phyloP scores from a whole-genome alignment of 2,888 invertebrate species.

The Odontocerum albicorne region DNA sequence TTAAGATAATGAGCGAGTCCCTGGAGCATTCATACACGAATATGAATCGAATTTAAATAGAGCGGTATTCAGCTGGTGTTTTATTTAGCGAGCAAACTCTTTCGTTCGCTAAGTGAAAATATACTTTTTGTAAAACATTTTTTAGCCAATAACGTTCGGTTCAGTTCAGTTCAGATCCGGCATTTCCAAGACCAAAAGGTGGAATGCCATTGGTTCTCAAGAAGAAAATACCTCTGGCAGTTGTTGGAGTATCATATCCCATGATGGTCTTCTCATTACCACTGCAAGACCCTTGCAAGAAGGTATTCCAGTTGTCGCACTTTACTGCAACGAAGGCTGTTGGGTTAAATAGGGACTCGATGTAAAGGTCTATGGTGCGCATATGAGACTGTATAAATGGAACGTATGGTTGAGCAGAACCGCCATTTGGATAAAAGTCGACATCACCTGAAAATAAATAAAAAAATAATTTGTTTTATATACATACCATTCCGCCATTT shows the following conservation, averaged over 20 bases:
- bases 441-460: too few species aligned
- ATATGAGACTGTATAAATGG: conserved; percentile 36
- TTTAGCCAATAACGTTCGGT: too few species aligned
- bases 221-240: conserved; percentile 16
- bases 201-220: conserved; percentile 19
- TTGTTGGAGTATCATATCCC: conserved; percentile 12
- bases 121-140: too few species aligned
- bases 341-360: conserved; percentile 18
- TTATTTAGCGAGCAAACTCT: too few species aligned
- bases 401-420: conserved; percentile 52
- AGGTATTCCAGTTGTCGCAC: conserved; percentile 15
- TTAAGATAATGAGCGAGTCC: too few species aligned
- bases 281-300: conserved; percentile 4
- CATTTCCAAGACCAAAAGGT: conserved; percentile 17
- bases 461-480: too few species aligned
- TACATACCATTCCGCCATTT: too few species aligned
- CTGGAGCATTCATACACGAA: too few species aligned
- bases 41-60: too few species aligned
- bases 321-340: conserved; percentile 21
- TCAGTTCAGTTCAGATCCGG: conserved; percentile 13
- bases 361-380: conserved; percentile 21
- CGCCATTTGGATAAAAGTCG: conserved; percentile 59
- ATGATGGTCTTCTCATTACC: conserved; percentile 14
- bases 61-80: too few species aligned
- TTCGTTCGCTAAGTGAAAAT: too few species aligned